Evolutionary conservation across 2,113 vertebrate species (phyloP), one percentile per base, ranked within the genome.

Genomic region (Colaptes auratus): DNA sequence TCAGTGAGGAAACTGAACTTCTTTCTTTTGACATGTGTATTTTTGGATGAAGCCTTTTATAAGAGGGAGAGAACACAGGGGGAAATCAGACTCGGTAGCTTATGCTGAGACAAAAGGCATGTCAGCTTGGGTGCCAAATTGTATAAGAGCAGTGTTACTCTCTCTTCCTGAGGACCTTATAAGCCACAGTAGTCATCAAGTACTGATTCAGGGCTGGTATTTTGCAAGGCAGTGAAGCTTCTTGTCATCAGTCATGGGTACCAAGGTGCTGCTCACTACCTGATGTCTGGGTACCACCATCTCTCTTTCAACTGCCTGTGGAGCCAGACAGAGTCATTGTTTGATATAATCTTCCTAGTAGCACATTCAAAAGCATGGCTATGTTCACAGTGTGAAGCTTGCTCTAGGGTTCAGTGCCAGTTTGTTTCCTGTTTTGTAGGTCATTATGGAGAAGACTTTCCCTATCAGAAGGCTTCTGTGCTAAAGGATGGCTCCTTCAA

Each of bases 101-200:
- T 56, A 2, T 10, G 59, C 12, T 61, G 55, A 88, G 90, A 66
- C 67, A 83, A 93, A 93, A 91, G 84, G 59, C 67, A 61, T 6
- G 11, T 93, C 91, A 36, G 33, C 9, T 5, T 9, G 93, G 77
- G 90, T 79, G n/a, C 58, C 0, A 18, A 58, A 5, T 66, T 55
- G 12, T 55, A 17, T 10, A 66, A 80, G 64, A 39, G 66, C 70
- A 70, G 18, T 30, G 3, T 55, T 21, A 35, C 61, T 46, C 61
- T 53, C 77, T 94, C 71, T 63, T 86, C 7, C 75, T 18, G 50
- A 95, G 80, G 65, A 89, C 72, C 86, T 97, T 88, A 28, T 15
- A 14, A 75, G 82, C 30, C 23, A 5, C 1, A 10, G 24, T 3
- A 75, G 70, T 64, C 36, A 0, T 74, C 70, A 31, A 14, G 55